phyloP scores from a whole-genome alignment of 2,113 vertebrate genomes.

The Cynopterus brachyotis region DNA sequence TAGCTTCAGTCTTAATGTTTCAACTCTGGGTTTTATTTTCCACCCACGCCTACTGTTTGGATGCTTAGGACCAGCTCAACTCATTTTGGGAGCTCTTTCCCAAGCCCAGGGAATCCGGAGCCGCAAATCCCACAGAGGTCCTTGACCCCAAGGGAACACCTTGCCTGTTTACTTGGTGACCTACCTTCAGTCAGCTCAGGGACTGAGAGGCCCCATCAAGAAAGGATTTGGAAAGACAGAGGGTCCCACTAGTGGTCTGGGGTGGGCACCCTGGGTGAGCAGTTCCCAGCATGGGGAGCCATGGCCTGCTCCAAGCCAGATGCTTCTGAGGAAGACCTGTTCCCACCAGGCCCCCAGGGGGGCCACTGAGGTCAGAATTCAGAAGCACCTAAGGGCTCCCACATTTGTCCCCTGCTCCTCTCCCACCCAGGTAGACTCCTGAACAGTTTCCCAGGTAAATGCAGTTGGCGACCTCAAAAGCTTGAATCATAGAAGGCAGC shows the following conservation, averaged over 20 bases:
- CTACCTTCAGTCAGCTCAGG: neutral
- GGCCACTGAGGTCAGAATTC: neutral
- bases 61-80: neutral
- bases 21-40: neutral
- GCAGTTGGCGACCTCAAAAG: neutral
- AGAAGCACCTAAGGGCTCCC: neutral
- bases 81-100: neutral
- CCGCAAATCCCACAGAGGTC: neutral
- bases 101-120: neutral
- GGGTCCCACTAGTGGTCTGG: neutral
- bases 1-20: neutral
- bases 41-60: neutral
- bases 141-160: neutral
- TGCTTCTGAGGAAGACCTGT: neutral
- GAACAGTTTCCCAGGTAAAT: neutral
- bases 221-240: neutral
- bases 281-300: neutral
- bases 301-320: neutral
- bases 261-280: neutral
- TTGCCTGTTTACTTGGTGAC: fast-evolving
- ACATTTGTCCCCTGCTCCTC: neutral
- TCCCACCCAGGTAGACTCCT: neutral
- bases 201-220: neutral
- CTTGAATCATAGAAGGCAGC: neutral
- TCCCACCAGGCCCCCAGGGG: neutral